Evolutionary conservation across 2,797 vertebrate genomes (phyloP).

Genomic region (Tarsius wallacei): DNA sequence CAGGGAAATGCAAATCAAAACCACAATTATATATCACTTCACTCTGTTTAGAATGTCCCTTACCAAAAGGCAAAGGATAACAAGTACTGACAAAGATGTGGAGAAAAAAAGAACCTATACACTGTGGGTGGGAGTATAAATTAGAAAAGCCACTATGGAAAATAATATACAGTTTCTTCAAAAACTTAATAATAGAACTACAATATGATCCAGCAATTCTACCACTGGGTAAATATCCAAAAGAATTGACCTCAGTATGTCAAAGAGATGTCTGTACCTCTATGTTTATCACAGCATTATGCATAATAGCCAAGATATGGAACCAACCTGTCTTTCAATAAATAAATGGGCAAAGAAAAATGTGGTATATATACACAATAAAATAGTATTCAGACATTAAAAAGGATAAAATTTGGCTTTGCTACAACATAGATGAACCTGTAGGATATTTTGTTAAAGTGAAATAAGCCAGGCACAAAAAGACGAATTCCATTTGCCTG

Average conservation of each 20-base stretch:
- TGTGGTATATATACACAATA: background rate
- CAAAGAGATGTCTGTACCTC: background rate
- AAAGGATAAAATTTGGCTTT: background rate
- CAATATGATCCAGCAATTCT: background rate
- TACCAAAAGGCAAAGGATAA: background rate
- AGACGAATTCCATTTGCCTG: background rate
- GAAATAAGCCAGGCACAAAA: background rate
- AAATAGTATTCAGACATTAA: background rate
- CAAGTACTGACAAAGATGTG: background rate
- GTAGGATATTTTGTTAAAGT: background rate
- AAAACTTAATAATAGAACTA: background rate
- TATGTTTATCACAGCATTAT: background rate
- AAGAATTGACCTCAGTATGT: background rate
- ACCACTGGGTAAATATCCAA: background rate
- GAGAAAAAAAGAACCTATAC: background rate
- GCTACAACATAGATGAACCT: background rate
- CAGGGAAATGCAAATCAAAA: background rate
- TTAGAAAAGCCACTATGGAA: background rate
- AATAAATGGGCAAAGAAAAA: background rate
- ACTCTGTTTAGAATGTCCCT: background rate
- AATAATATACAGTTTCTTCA: background rate
- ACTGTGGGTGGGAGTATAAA: background rate
- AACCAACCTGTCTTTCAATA: background rate
- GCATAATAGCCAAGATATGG: background rate
- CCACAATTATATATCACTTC: background rate